Evolutionary conservation across 2,113 vertebrate species (phyloP), one percentile per base, ranked within the genome.

Genomic region (Arothron firmamentum): DNA sequence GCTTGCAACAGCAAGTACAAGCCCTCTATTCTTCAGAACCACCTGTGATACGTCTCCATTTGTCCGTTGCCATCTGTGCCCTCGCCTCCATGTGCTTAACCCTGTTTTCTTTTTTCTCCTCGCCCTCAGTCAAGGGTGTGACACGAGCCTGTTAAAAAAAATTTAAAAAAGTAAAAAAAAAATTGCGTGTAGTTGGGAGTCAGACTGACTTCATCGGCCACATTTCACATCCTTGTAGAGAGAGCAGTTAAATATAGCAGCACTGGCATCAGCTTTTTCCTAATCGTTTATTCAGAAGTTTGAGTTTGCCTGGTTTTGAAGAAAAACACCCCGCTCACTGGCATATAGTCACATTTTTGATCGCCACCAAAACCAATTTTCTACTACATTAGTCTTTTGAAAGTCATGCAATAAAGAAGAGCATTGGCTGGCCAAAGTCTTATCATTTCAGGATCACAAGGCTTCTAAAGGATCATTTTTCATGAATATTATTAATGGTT

Each of bases 31-130:
- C 86, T 86, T 86, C 83, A 64, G 34, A 7, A 5, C 31, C 64
- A 70, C 60, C 64, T 57, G 34, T 4, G 63, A 72, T 73, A 56
- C 47, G 43, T 47, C 72, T 75, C 71, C 85, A 89, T 81, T 85
- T 89, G 85, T 84, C 77, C 51, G 1, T 52, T 48, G 72, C 84
- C 84, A 87, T 86, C 82, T 89, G 85, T 74, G 82, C 73, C 79
- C 65, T 61, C 20, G 28, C 70, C 70, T 28, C 74, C 68, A 15
- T 79, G 75, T 85, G 69, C 72, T 85, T 85, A 76, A 82, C 80
- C 80, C 71, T 53, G 68, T 78, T 67, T 65, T 73, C 74, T 68
- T 74, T 81, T 74, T 79, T 74, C 56, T 65, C 55, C 74, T 59
- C 65, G 14, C 48, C 43, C 64, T 68, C 59, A 67, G 73, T 59